Conservation (phyloP, 2,888 invertebrate species). For the Neria commutata region DNA sequence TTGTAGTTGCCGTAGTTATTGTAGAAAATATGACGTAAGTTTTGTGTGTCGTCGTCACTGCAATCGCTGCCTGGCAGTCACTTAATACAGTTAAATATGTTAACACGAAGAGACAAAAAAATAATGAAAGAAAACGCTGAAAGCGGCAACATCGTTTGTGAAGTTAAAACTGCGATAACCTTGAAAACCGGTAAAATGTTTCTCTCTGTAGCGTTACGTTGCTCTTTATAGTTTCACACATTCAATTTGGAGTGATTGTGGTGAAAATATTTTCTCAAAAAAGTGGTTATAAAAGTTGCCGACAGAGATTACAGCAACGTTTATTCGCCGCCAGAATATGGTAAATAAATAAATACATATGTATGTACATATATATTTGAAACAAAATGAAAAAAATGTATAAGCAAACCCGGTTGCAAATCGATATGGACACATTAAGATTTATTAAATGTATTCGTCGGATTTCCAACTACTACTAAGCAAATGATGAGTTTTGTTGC, state of each 20-base stretch:
- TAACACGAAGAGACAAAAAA: neutral
- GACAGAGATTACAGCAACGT: too few relatives aligned
- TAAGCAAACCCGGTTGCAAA: too few relatives aligned
- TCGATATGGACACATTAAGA: too few relatives aligned
- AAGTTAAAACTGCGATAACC: slow-evolving; percentile 33
- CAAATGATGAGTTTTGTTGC: too few relatives aligned
- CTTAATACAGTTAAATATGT: slow-evolving; percentile 31
- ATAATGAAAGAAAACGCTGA: neutral
- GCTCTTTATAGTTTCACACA: neutral
- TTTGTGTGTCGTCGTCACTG: neutral
- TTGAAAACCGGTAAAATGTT: slow-evolving; percentile 41
- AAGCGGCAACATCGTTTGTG: slow-evolving; percentile 2
- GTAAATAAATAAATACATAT: too few relatives aligned
- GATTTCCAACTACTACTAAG: too few relatives aligned
- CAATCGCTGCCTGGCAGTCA: slow-evolving; percentile 5
- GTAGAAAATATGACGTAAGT: slow-evolving; percentile 6
- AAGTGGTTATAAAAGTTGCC: too few relatives aligned
- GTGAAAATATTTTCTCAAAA: slow-evolving; percentile 2
- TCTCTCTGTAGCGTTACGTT: slow-evolving; percentile 15
- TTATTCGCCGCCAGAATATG: too few relatives aligned
- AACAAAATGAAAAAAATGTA: too few relatives aligned
- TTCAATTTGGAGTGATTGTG: neutral
- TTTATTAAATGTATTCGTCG: too few relatives aligned
- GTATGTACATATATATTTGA: too few relatives aligned
- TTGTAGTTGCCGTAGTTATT: neutral